Conservation (phyloP, 2,797 vertebrate species). For the Takifugu ocellatus region DNA sequence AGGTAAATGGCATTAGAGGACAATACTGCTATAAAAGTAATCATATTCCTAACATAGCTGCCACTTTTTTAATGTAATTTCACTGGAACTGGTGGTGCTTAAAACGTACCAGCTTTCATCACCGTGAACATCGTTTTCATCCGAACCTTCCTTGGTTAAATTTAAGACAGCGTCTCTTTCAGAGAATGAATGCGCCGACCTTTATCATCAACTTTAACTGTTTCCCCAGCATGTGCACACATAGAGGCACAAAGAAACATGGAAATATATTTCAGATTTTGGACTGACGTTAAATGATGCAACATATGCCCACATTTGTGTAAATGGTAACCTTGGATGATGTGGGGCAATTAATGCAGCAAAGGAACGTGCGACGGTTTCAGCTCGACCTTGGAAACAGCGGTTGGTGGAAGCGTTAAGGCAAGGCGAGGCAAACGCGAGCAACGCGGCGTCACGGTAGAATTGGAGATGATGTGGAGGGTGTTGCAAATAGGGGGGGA, state of each 20-base stretch:
- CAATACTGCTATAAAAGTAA: too few relatives aligned
- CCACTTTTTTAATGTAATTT: too few relatives aligned
- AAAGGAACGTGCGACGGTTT: conserved; percentile 1
- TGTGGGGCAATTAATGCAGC: not conserved
- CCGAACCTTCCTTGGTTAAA: too few relatives aligned
- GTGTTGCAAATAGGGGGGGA: conserved; percentile 47
- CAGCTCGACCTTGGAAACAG: conserved; percentile 19
- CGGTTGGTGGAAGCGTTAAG: not conserved
- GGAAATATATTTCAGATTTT: not conserved
- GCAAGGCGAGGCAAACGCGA: too few relatives aligned
- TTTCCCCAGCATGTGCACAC: not conserved
- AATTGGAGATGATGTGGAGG: conserved; percentile 9
- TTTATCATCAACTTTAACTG: not conserved
- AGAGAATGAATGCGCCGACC: not conserved
- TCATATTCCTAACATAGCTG: too few relatives aligned
- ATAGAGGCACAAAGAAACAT: not conserved
- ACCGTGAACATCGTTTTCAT: too few relatives aligned
- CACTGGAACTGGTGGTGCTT: too few relatives aligned
- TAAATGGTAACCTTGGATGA: conserved; percentile 13
- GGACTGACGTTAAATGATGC: conserved; percentile 17
- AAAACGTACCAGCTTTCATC: too few relatives aligned
- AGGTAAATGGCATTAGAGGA: too few relatives aligned
- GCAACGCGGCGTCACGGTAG: not conserved
- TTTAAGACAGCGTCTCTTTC: too few relatives aligned
- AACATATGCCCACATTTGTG: conserved; percentile 17